A percentile compares a stretch with the other conserved stretches of the same genome.
Evolutionary conservation across 2,888 invertebrate genomes (phyloP).

Genomic region (Linnaemya vulpina): DNA sequence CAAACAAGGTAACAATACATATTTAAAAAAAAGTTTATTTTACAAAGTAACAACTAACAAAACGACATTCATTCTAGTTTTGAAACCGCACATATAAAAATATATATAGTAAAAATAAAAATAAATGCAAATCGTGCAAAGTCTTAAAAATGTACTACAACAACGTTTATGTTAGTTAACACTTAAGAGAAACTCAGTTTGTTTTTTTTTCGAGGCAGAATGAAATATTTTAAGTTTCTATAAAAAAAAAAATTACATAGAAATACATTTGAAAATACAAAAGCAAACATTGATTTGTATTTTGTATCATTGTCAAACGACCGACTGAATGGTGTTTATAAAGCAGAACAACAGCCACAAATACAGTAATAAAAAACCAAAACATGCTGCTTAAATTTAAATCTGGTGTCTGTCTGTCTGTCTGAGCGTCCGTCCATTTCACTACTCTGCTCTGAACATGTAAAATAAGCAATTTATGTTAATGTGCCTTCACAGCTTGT

Average conservation of each 20-base stretch:
- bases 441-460: constrained; percentile 47
- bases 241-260: constrained; percentile 1
- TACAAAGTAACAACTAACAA: neutral
- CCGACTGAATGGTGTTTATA: constrained; percentile 47
- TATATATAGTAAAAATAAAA: neutral
- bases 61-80: constrained; percentile 23
- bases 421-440: neutral
- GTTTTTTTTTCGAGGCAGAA: neutral
- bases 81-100: constrained; percentile 6
- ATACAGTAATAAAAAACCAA: constrained; percentile 23
- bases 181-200: constrained; percentile 11
- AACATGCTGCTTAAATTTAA: constrained; percentile 27
- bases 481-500: constrained; percentile 70
- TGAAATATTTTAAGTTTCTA: constrained; percentile 9
- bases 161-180: constrained; percentile 15
- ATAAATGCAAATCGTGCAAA: constrained; percentile 41
- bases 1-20: neutral
- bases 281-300: constrained; percentile 49
- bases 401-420: neutral
- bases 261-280: constrained; percentile 2
- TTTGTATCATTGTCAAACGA: constrained; percentile 51
- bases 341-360: constrained; percentile 47
- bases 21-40: neutral
- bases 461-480: constrained; percentile 69
- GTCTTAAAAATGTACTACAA: neutral